Evolutionary conservation across 1,140 invertebrate genomes (phyloP), one percentile per base, ranked within the genome.

Genomic region (Lutraria rhynchaena): DNA sequence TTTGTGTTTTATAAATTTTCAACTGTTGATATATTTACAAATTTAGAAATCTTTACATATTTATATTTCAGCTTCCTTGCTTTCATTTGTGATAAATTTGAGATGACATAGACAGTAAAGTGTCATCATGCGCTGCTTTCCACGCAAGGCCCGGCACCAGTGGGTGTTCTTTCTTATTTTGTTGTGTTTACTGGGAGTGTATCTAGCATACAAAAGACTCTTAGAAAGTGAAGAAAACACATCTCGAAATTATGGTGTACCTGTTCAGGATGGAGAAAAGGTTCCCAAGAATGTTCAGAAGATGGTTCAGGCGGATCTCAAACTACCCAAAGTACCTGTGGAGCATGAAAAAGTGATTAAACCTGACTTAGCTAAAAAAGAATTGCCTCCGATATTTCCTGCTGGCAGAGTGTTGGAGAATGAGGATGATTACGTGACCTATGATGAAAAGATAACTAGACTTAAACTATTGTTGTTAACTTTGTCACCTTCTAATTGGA

Each of bases 371-470:
- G 5, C 37, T 41, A 41, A 15, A 41, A 15, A 7, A 41, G 46
- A 24, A 27, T 7, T 46, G 24, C 22, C 49, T 29, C 58, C 29
- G 55, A n/a, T 37, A 0, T 37, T 67, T 29, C 71, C 55, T 58
- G 78, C 31, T 27, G 69, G 46, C 13, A 73, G 69, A 60, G 67
- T 33, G 17, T 31, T 81, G 9, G 78, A 63, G 35, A 81, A 71
- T 65, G 78, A 51, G 5, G 70, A 81, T 24, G 70, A 73, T 81
- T 73, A 81, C 73, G 67, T 74, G 3, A 61, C 67, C 35, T 35
- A 81, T 37, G 78, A 61, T 22, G 78, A 81, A 51, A 70, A 53
- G 44, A n/a, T 65, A 17, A 37, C 70, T 1, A 33, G 78, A 29
- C 29, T 81, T n/a, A 73, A 65, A 41, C 24, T 65, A 27, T 60